A percentile compares a stretch with the other conserved stretches of the same genome.
Evolutionary conservation across 35 echinoderm and acorn worm species (phyloP).

Genomic region (Amphiura filiformis): DNA sequence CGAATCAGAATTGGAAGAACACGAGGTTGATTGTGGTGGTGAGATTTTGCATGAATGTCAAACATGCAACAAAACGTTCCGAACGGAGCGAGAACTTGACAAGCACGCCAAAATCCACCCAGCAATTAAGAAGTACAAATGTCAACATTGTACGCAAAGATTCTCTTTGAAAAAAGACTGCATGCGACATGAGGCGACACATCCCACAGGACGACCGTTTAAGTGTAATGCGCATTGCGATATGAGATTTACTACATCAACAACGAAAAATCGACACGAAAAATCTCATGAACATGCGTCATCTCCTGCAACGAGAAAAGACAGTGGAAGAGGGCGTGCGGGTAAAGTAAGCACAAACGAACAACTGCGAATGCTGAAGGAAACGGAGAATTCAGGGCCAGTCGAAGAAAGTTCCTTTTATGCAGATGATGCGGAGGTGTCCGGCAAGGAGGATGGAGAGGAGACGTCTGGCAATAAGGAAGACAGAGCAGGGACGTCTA

Average conservation of each 20-base stretch:
- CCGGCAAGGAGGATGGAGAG: neutral
- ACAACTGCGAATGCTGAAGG: neutral
- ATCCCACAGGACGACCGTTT: conserved; percentile 9
- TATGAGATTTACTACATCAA: neutral
- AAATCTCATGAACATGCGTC: neutral
- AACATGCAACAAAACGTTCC: neutral
- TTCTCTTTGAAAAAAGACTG: neutral
- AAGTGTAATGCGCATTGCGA: conserved; percentile 19
- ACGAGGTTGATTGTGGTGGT: neutral
- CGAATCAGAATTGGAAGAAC: neutral
- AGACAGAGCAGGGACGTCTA: too few relatives aligned
- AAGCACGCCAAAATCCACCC: neutral
- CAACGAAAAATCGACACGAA: neutral
- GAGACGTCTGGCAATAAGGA: too few relatives aligned
- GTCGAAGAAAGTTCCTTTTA: neutral
- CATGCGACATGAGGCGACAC: neutral
- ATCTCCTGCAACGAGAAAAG: neutral
- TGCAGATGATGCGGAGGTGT: neutral
- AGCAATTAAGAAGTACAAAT: neutral
- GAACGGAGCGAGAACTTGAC: neutral
- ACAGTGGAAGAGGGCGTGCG: too few relatives aligned
- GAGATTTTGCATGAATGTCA: neutral
- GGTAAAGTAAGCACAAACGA: neutral
- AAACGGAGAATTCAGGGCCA: neutral
- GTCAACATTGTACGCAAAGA: neutral